Conservation (phyloP, 2,797 vertebrate species). For the Bovichtus variegatus region DNA sequence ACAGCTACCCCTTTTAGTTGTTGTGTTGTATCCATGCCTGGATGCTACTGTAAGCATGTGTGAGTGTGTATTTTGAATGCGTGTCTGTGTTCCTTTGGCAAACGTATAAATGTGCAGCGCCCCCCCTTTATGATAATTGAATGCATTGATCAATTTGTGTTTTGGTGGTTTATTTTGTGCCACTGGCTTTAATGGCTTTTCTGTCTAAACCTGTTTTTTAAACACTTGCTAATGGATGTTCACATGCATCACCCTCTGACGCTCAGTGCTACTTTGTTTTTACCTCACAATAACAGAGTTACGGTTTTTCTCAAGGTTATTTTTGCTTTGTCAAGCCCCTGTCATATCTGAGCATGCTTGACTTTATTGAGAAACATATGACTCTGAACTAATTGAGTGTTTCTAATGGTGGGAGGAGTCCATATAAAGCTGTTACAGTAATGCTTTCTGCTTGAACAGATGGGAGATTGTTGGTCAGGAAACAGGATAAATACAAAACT, state of each 20-base stretch:
- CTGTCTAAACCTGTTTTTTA: slow-evolving; percentile 77
- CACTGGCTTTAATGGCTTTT: slow-evolving; percentile 76
- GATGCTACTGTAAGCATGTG: slow-evolving; percentile 46
- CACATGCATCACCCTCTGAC: slow-evolving; percentile 53
- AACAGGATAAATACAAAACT: slow-evolving; percentile 17
- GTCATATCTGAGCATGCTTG: slow-evolving; percentile 36
- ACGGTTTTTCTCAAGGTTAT: slow-evolving; percentile 53
- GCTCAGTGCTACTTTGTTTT: slow-evolving; percentile 37
- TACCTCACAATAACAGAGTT: slow-evolving; percentile 27
- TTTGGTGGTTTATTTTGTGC: slow-evolving; percentile 75
- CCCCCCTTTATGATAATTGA: slow-evolving; percentile 75
- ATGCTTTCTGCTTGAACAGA: slow-evolving; percentile 4
- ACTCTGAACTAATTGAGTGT: slow-evolving; percentile 31
- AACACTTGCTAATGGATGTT: slow-evolving; percentile 69
- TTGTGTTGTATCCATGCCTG: slow-evolving; percentile 67
- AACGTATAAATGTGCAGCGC: slow-evolving; percentile 57
- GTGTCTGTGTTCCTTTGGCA: slow-evolving; percentile 36
- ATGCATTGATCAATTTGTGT: slow-evolving; percentile 77
- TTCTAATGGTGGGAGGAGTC: neutral
- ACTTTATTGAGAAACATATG: slow-evolving; percentile 23
- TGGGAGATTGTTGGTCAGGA: slow-evolving; percentile 6
- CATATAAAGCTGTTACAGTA: slow-evolving; percentile 17
- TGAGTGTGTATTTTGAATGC: slow-evolving; percentile 25
- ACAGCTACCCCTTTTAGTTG: slow-evolving; percentile 81
- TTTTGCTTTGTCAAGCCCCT: slow-evolving; percentile 32